Conservation (phyloP, 2,113 vertebrate genomes). For the Microcebus jonahi region DNA sequence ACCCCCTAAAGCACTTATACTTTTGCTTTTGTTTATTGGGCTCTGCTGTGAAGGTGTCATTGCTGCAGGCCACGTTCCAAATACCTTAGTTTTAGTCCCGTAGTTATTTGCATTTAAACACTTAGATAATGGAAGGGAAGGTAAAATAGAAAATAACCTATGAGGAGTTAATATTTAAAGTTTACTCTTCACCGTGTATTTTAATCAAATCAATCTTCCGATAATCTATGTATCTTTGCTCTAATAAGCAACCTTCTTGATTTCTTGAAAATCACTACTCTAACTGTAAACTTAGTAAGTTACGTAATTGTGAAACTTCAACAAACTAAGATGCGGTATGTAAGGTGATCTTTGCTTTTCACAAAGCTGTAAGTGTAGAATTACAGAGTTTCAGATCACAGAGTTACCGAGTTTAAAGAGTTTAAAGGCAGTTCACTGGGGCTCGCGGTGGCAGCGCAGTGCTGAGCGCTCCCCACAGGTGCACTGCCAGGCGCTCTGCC, state of each 20-base stretch:
- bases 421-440: not conserved
- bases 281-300: not conserved
- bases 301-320: not conserved
- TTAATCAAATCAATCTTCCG: not conserved
- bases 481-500: not conserved
- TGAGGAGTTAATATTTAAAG: not conserved
- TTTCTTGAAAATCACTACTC: not conserved
- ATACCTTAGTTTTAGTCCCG: not conserved
- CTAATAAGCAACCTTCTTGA: not conserved
- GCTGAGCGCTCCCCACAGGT: not conserved
- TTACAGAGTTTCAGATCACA: not conserved
- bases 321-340: not conserved
- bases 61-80: constrained; percentile 39
- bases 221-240: not conserved
- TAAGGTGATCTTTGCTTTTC: not conserved
- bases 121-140: not conserved
- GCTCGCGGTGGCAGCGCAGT: not conserved
- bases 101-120: not conserved
- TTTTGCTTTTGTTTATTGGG: constrained; percentile 38
- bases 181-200: not conserved
- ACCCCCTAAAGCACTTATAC: not conserved
- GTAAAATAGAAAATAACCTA: not conserved
- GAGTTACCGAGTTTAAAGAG: too few species aligned
- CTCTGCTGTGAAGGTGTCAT: not conserved
- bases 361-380: not conserved